Evolutionary conservation across 2,888 invertebrate species (phyloP).

Genomic region (Bhutanitis thaidina): DNA sequence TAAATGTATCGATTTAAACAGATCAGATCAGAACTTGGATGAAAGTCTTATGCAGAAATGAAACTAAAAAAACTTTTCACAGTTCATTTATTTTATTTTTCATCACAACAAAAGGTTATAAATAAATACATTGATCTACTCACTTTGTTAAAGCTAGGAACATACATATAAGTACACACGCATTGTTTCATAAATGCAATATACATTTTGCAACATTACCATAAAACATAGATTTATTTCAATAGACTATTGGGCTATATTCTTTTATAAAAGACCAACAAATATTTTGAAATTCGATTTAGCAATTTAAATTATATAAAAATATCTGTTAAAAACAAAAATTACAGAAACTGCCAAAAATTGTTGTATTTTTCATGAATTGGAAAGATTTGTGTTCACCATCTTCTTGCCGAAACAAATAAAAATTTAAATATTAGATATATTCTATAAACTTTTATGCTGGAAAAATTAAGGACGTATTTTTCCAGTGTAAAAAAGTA

Average conservation of each 20-base stretch:
- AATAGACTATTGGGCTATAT: conserved; percentile 6
- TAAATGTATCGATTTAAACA: too few species aligned
- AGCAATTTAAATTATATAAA: too few species aligned
- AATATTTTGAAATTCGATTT: too few species aligned
- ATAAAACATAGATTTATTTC: conserved; percentile 9
- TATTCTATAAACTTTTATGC: too few species aligned
- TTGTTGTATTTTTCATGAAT: too few species aligned
- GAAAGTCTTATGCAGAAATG: background rate
- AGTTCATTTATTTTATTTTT: conserved; percentile 22
- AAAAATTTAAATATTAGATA: too few species aligned
- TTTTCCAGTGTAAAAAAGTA: conserved; percentile 9
- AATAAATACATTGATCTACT: conserved; percentile 37
- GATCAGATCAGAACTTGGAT: too few species aligned
- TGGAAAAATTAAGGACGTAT: too few species aligned
- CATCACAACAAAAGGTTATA: conserved; percentile 32
- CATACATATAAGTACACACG: conserved; percentile 53
- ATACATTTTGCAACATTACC: conserved; percentile 9
- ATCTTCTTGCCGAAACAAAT: too few species aligned
- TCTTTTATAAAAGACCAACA: background rate
- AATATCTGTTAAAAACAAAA: too few species aligned
- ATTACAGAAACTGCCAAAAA: too few species aligned
- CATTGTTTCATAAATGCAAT: conserved; percentile 11
- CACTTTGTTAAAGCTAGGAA: conserved; percentile 74
- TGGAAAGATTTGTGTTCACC: too few species aligned
- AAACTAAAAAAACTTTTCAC: background rate